Base-by-base conservation (phyloP, 2,888 invertebrate species). In the Scaptomyza tumidula region DNA sequence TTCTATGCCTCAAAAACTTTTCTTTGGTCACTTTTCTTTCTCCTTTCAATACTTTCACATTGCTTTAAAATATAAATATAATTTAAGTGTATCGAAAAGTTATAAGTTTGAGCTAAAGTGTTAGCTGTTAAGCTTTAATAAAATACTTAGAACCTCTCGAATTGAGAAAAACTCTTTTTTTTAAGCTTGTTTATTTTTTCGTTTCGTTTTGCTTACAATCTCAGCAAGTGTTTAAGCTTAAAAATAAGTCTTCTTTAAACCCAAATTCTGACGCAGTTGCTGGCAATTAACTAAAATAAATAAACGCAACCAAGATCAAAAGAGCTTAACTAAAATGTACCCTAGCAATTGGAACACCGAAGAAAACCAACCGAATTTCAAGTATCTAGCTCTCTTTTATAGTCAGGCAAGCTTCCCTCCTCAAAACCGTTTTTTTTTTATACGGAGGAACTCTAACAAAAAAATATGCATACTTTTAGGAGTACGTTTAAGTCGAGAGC, bases 381-480 rank as follows among this genome's bases (percentile, higher is more conserved):
- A 3, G 10, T 33, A 1, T 6, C 37, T 37, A n/a, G 2, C 14
- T 14, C 7, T 37, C 6, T 3, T 6, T 37, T 10, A 37, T 14
- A 37, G 37, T 16, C 41, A 4, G 41, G n/a, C n/a, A n/a, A 37
- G 37, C n/a, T n/a, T 24, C 3, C 3, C 24, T 24, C 24, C 3
- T 24, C 3, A 24, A 24, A 24, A 24, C 3, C 1, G 24, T 24
- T 24, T 24, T 24, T 1, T 24, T 3, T 1, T 2, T 2, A 3
- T 3, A 24, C 1, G 3, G 24, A 33, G 24, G 19, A 19, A 19
- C 14, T 59, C 27, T 3, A 9, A 11, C 11, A 58, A 31, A 14
- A 39, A 46, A 16, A 35, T 37, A 57, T 41, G 46, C 46, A 57
- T 57, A 70, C 63, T 71, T 71, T 64, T 49, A 5, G 33, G 69